A percentile compares a stretch with the other conserved stretches of the same genome.
These are phyloP conservation scores for Columbina picui DNA, from an alignment of 2,113 vertebrate genomes.

Conservation along the genomic window DNA sequence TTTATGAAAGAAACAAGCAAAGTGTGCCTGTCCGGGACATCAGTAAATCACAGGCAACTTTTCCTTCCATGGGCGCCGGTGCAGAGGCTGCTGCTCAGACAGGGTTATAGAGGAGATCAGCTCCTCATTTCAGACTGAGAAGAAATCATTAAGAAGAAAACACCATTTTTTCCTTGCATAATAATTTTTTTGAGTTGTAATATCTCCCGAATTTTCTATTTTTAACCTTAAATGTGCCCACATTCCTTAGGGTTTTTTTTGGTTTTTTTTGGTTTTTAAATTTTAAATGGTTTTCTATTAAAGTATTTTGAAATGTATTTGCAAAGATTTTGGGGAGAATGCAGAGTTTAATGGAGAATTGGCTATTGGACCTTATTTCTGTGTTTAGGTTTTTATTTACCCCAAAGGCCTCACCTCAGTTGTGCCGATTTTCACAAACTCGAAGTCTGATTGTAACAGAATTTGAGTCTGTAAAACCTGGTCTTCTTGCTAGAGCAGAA, in stretches of 20 bases:
- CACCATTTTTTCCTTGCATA: neutral
- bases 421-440: neutral
- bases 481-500: neutral
- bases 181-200: neutral
- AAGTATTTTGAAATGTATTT: neutral
- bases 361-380: neutral
- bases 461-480: neutral
- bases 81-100: neutral
- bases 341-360: neutral
- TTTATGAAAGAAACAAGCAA: neutral
- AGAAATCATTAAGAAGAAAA: neutral
- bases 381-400: neutral
- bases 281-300: neutral
- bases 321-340: neutral
- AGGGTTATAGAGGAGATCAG: neutral
- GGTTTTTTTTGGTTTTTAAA: neutral
- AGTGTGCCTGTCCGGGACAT: neutral
- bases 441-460: neutral
- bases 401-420: neutral
- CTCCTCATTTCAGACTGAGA: neutral
- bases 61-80: constrained; percentile 1
- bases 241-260: neutral
- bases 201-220: neutral
- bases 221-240: neutral
- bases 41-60: neutral